phyloP scores from a whole-genome alignment of 92 coral and sea anemone species.

The Micromussa lordhowensis region DNA sequence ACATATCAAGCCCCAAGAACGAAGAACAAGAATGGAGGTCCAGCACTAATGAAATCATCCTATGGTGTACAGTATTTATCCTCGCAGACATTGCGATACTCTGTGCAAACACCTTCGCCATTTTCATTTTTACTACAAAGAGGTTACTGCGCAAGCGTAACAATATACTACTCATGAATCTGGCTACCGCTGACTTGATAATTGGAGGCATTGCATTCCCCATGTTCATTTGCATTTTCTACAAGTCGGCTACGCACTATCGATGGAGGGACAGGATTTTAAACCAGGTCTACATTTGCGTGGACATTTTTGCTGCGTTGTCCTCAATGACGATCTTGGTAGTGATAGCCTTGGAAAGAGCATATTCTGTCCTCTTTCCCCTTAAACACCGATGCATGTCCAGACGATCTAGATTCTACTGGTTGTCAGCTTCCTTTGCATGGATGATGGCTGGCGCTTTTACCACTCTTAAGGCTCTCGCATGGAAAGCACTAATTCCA shows the following conservation, averaged over 20 bases:
- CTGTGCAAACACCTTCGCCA: conserved; percentile 71
- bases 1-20: not conserved
- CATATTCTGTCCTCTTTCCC: conserved; percentile 73
- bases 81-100: conserved; percentile 66
- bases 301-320: conserved; percentile 82
- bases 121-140: conserved; percentile 71
- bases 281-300: conserved; percentile 49
- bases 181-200: conserved; percentile 79
- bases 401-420: conserved; percentile 52
- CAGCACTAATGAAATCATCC: not conserved
- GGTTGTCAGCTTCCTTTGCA: conserved; percentile 38
- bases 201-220: conserved; percentile 86
- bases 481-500: conserved; percentile 30
- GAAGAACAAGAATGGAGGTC: not conserved
- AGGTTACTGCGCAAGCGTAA: conserved; percentile 75
- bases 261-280: conserved; percentile 26
- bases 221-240: conserved; percentile 65
- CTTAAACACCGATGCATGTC: conserved; percentile 56
- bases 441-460: conserved; percentile 68
- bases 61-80: conserved; percentile 74
- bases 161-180: conserved; percentile 77
- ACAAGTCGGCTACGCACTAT: conserved; percentile 43
- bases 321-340: conserved; percentile 80
- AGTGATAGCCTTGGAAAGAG: conserved; percentile 76
- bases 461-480: conserved; percentile 63